Evolutionary conservation across 1,140 invertebrate genomes (phyloP).

Genomic region (Macrosteles quadrilineatus): DNA sequence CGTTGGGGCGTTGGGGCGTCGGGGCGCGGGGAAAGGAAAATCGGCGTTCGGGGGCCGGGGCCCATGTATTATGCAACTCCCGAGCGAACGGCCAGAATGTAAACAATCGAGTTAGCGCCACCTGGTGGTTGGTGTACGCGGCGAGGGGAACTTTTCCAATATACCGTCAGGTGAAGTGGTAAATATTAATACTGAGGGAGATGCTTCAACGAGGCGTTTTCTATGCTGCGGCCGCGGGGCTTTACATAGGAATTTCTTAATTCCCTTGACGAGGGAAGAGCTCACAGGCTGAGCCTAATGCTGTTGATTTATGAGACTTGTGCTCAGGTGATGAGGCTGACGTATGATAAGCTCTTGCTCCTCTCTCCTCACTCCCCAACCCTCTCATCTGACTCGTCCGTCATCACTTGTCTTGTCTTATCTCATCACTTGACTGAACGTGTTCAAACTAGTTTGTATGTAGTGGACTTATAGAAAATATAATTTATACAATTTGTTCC

Average conservation of each 20-base stretch:
- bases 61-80: slow-evolving; percentile 9
- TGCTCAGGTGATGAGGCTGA: no score
- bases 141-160: slow-evolving; percentile 3
- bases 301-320: neutral
- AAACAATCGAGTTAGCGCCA: slow-evolving; percentile 7
- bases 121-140: neutral
- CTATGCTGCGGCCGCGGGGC: neutral
- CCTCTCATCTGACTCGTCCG: no score
- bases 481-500: no score
- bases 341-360: no score
- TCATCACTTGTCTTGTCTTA: no score
- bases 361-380: no score
- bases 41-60: slow-evolving; percentile 5
- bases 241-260: slow-evolving; percentile 10
- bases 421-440: no score
- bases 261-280: neutral
- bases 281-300: neutral
- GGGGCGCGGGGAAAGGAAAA: neutral
- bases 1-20: neutral
- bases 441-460: no score
- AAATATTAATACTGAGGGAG: slow-evolving; percentile 3
- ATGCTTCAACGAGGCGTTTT: neutral
- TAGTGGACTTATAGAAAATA: no score
- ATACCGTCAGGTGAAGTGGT: slow-evolving; percentile 4
- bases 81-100: neutral